A percentile compares a stretch with the other conserved stretches of the same genome.
phyloP scores from a whole-genome alignment of 2,888 invertebrate species.

The Cerastoderma edule region DNA sequence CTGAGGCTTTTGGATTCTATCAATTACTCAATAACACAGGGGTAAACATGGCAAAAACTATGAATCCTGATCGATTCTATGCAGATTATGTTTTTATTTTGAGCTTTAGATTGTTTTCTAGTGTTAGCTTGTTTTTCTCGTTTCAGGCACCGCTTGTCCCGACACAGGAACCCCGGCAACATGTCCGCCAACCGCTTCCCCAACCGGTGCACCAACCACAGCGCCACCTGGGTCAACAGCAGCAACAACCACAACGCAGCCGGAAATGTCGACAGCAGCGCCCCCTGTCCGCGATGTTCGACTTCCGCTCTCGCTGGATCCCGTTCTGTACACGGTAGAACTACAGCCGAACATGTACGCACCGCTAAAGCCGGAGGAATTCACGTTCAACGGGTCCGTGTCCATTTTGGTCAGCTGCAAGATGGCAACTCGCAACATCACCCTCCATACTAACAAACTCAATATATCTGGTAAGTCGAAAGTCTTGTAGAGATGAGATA shows the following conservation, averaged over 20 bases:
- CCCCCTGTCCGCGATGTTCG: constrained; percentile 66
- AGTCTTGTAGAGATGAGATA: no score
- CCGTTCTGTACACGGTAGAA: constrained; percentile 74
- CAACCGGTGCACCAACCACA: constrained; percentile 18
- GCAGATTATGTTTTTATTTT: not conserved
- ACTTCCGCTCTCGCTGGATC: constrained; percentile 71
- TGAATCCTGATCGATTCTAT: not conserved
- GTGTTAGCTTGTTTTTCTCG: not conserved
- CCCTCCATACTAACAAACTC: constrained; percentile 72
- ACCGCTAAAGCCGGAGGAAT: constrained; percentile 59
- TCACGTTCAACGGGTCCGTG: constrained; percentile 73
- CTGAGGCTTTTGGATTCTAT: no score
- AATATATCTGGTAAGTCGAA: constrained; percentile 54
- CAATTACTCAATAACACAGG: no score
- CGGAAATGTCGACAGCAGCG: constrained; percentile 33
- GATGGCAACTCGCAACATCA: constrained; percentile 60
- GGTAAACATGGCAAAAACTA: no score
- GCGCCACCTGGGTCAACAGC: constrained; percentile 15
- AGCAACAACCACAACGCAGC: constrained; percentile 10
- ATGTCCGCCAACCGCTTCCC: constrained; percentile 20
- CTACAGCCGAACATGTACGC: constrained; percentile 76
- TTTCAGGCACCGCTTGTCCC: constrained; percentile 46
- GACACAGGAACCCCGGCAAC: constrained; percentile 22
- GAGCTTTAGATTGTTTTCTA: not conserved
- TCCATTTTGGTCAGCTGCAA: constrained; percentile 64